Conservation (phyloP, 1,140 invertebrate genomes). For the Ridgeia piscesae region DNA sequence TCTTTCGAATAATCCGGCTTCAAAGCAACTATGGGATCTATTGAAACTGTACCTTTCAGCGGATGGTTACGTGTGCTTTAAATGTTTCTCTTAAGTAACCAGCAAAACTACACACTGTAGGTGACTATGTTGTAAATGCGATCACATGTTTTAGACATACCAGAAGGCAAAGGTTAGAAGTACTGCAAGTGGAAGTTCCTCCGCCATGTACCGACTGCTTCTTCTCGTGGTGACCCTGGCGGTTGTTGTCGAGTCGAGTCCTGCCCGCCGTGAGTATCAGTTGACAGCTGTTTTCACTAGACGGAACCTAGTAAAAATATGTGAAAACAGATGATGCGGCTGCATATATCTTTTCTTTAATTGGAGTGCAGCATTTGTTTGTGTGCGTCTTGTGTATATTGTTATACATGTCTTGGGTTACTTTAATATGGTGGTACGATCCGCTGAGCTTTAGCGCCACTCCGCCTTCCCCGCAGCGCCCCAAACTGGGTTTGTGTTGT, state of each 20-base stretch:
- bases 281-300: no score
- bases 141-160: not conserved
- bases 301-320: no score
- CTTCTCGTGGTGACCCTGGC: not conserved
- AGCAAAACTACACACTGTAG: not conserved
- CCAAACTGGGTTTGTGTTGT: no score
- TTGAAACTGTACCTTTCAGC: not conserved
- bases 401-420: no score
- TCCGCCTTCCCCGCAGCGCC: no score
- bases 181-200: not conserved
- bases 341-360: no score
- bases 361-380: no score
- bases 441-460: no score
- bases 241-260: not conserved
- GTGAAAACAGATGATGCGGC: no score
- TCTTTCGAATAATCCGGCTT: no score
- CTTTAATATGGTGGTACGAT: no score
- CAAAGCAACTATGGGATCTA: not conserved
- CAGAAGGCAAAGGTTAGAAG: not conserved
- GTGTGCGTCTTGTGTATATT: no score
- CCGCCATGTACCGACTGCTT: not conserved
- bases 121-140: not conserved
- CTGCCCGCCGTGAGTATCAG: not conserved
- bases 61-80: not conserved
- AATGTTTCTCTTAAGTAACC: not conserved